A percentile compares a stretch with the other conserved stretches of the same genome.
Conservation (phyloP, 2,797 vertebrate genomes). For the Oryzias sinensis region DNA sequence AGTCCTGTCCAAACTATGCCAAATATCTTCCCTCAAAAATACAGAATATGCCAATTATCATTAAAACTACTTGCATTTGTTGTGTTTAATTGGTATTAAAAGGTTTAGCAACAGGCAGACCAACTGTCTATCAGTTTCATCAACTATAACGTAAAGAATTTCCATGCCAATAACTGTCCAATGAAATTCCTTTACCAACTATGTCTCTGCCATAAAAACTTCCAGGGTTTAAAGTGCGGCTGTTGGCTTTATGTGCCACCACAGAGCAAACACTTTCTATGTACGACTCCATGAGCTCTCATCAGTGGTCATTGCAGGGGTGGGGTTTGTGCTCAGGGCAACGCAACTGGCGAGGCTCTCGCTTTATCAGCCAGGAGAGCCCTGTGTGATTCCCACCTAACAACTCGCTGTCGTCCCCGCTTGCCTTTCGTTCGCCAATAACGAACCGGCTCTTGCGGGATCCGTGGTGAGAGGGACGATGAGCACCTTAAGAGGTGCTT, state of each 20-base stretch:
- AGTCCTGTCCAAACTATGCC: too few species aligned
- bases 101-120: neutral
- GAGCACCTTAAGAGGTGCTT: constrained; percentile 54
- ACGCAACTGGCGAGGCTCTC: neutral
- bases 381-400: constrained; percentile 68
- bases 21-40: too few species aligned
- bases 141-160: neutral
- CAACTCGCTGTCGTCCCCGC: constrained; percentile 66
- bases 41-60: too few species aligned
- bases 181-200: constrained; percentile 56
- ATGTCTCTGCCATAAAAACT: constrained; percentile 46
- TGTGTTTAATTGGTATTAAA: too few species aligned
- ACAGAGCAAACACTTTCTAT: constrained; percentile 49
- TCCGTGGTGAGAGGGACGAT: constrained; percentile 42
- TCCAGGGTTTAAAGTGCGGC: constrained; percentile 63
- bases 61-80: too few species aligned
- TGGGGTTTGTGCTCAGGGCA: constrained; percentile 8
- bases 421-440: constrained; percentile 39
- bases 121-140: neutral
- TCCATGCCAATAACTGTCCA: constrained; percentile 37
- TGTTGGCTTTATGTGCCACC: constrained; percentile 66
- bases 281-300: constrained; percentile 31
- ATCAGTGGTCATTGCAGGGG: constrained; percentile 62
- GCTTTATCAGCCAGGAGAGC: constrained; percentile 69
- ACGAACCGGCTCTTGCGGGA: constrained; percentile 17